These are phyloP conservation scores for Borostomias antarcticus DNA, from an alignment of 2,797 vertebrate genomes.

Conservation along the genomic window DNA sequence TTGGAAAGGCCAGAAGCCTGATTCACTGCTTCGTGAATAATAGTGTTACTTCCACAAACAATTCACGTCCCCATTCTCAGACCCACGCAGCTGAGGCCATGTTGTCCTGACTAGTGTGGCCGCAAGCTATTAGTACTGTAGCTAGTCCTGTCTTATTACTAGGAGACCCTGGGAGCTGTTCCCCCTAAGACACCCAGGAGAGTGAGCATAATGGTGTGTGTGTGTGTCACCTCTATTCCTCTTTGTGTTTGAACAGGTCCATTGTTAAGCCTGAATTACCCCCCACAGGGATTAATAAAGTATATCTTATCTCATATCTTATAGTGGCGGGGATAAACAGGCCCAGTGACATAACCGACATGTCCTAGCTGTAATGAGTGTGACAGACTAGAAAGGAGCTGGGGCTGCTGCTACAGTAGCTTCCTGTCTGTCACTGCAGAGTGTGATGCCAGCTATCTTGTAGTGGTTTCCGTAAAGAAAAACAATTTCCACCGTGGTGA, in stretches of 20 bases:
- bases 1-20: constrained; percentile 58
- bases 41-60: too few species aligned
- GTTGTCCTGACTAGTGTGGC: background rate
- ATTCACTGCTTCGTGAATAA: constrained; percentile 65
- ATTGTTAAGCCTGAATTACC: too few species aligned
- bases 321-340: too few species aligned
- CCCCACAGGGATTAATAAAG: too few species aligned
- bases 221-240: too few species aligned
- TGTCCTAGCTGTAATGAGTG: background rate
- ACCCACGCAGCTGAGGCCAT: too few species aligned
- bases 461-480: background rate
- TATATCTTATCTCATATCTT: too few species aligned
- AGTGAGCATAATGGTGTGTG: background rate
- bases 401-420: background rate
- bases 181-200: background rate
- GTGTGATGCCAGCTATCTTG: background rate
- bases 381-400: background rate
- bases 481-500: background rate
- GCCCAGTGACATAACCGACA: background rate
- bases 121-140: background rate
- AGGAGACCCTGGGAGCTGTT: background rate
- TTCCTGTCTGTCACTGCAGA: background rate
- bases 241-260: too few species aligned
- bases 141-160: background rate
- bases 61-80: too few species aligned